Evolutionary conservation across 2,888 invertebrate genomes (phyloP).

Genomic region (Cotesia congregata): DNA sequence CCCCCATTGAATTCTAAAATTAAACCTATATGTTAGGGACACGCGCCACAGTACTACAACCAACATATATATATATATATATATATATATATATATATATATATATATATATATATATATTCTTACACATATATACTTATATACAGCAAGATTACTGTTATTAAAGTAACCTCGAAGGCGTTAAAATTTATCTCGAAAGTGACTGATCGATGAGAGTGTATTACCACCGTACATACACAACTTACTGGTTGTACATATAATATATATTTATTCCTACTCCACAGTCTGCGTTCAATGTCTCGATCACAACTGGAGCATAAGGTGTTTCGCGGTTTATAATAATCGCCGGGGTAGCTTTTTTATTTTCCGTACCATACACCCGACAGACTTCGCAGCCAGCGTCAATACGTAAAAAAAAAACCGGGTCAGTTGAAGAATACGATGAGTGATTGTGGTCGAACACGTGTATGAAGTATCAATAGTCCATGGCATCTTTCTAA

Average conservation of each 20-base stretch:
- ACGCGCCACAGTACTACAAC: constrained; percentile 30
- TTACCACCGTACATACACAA: neutral
- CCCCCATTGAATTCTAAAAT: neutral
- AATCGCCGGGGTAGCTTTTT: constrained; percentile 2
- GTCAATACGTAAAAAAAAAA: constrained; percentile 19
- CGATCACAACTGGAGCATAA: constrained; percentile 11
- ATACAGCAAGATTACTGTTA: constrained; percentile 34
- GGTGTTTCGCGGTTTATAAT: constrained; percentile 14
- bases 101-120: constrained; percentile 1
- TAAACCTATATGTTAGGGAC: constrained; percentile 9
- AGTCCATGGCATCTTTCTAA: constrained; percentile 19
- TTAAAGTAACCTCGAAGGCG: constrained; percentile 33
- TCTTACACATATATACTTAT: constrained; percentile 6
- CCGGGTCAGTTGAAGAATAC: constrained; percentile 40
- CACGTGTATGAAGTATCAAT: constrained; percentile 43
- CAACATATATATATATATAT: constrained; percentile 1
- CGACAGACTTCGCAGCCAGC: neutral
- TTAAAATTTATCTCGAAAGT: constrained; percentile 25
- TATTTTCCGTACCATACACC: neutral
- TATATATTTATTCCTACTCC: neutral
- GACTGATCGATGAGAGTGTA: constrained; percentile 28
- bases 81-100: constrained; percentile 1
- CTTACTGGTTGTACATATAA: neutral
- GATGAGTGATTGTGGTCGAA: constrained; percentile 43
- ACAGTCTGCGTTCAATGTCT: neutral